phyloP scores from a whole-genome alignment of 1,140 invertebrate species.

The Caenorhabditis remanei region DNA sequence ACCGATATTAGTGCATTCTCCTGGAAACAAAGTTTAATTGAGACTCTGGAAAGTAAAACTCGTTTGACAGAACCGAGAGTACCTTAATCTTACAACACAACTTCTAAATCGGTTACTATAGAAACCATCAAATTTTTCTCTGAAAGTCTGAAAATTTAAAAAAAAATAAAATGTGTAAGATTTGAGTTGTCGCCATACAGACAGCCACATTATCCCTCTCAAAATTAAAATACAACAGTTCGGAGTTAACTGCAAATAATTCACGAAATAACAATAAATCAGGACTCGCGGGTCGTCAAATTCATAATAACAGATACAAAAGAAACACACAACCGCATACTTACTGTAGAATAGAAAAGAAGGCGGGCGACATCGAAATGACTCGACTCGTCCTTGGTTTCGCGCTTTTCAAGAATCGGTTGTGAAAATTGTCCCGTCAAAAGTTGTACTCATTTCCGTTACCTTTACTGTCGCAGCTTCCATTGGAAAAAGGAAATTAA shows the following conservation, averaged over 20 bases:
- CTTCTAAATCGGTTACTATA: too few species aligned
- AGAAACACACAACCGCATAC: conserved; percentile 54
- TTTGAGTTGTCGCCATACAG: too few species aligned
- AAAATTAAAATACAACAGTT: background rate
- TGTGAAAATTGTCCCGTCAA: background rate
- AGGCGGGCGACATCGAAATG: background rate
- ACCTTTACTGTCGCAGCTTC: background rate
- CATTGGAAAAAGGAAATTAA: background rate
- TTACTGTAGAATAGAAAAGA: conserved; percentile 28
- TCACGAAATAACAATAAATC: background rate
- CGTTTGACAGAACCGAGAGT: too few species aligned
- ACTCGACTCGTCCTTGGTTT: conserved; percentile 38
- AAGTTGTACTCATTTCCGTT: background rate
- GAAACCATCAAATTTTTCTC: too few species aligned
- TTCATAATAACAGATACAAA: conserved; percentile 52
- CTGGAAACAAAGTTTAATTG: too few species aligned
- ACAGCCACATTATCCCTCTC: too few species aligned
- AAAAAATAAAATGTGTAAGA: too few species aligned
- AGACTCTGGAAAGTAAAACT: too few species aligned
- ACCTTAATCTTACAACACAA: too few species aligned
- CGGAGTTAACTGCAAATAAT: background rate
- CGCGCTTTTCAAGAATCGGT: conserved; percentile 45
- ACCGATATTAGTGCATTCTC: too few species aligned
- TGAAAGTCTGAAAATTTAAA: too few species aligned
- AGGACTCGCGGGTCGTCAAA: background rate